Conservation (phyloP, 2,888 invertebrate genomes). For the Acanthoscelides obtectus region DNA sequence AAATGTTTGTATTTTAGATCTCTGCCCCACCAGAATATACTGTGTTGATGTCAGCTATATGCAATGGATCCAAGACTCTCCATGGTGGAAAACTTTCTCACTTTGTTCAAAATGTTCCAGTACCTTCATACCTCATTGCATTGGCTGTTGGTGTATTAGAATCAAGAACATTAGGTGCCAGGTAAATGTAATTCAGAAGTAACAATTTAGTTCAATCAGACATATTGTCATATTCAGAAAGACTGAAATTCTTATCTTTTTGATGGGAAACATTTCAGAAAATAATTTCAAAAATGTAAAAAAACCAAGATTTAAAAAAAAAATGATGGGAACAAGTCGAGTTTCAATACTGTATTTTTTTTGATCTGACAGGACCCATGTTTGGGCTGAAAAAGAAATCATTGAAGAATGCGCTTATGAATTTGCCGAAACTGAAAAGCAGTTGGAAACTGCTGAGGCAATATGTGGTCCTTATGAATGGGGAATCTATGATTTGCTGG, state of each 20-base stretch:
- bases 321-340: too few relatives aligned
- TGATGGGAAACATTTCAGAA: too few relatives aligned
- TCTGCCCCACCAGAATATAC: conserved; percentile 69
- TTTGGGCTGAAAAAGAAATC: conserved; percentile 86
- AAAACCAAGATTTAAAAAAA: too few relatives aligned
- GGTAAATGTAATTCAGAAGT: too few relatives aligned
- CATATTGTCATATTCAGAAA: too few relatives aligned
- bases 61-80: conserved; percentile 47
- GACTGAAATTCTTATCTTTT: too few relatives aligned
- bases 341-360: too few relatives aligned
- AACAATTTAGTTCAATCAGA: too few relatives aligned
- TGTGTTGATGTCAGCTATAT: conserved; percentile 84
- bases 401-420: conserved; percentile 82
- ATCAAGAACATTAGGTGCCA: conserved; percentile 68
- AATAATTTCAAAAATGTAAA: too few relatives aligned
- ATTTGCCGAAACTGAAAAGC: conserved; percentile 81
- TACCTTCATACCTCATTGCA: conserved; percentile 87
- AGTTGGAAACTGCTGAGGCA: conserved; percentile 75
- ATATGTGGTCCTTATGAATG: conserved; percentile 88
- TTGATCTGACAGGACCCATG: conserved; percentile 48
- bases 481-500: conserved; percentile 84
- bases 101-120: conserved; percentile 75
- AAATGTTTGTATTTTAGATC: conserved; percentile 48
- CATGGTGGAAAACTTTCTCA: conserved; percentile 48
- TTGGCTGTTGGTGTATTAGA: conserved; percentile 83